Percentiles rank a stretch among this genome's conserved stretches.
phyloP scores from a whole-genome alignment of 2,888 invertebrate species.

The Mamestra brassicae region DNA sequence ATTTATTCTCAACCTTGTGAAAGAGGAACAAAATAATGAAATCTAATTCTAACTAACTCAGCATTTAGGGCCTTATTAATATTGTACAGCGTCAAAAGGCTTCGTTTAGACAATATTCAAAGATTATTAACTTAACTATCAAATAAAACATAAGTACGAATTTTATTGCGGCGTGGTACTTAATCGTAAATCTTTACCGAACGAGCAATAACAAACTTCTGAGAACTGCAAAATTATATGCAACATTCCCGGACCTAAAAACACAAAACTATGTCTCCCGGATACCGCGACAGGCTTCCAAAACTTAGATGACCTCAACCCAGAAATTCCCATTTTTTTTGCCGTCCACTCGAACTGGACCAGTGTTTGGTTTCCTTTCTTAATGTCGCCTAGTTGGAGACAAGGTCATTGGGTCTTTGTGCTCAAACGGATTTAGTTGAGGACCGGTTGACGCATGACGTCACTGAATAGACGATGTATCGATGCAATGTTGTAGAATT shows the following conservation, averaged over 20 bases:
- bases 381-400: constrained; percentile 39
- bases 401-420: constrained; percentile 62
- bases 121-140: not conserved
- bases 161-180: not conserved
- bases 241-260: constrained; percentile 14
- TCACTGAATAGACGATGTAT: constrained; percentile 42
- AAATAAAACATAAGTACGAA: not conserved
- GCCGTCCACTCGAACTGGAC: constrained; percentile 9
- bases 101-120: not conserved
- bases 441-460: constrained; percentile 55
- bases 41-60: no score
- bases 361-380: constrained; percentile 51
- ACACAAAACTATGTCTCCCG: constrained; percentile 10
- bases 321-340: constrained; percentile 56
- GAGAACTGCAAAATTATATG: not conserved
- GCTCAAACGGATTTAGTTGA: constrained; percentile 53
- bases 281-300: constrained; percentile 22
- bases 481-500: constrained; percentile 44
- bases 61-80: no score
- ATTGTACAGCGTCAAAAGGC: not conserved
- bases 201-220: not conserved
- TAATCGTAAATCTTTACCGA: not conserved
- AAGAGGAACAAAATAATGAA: not conserved
- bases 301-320: constrained; percentile 17
- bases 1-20: not conserved